Base-by-base conservation (phyloP, 2,113 vertebrate genomes). In the Barnardius zonarius region DNA sequence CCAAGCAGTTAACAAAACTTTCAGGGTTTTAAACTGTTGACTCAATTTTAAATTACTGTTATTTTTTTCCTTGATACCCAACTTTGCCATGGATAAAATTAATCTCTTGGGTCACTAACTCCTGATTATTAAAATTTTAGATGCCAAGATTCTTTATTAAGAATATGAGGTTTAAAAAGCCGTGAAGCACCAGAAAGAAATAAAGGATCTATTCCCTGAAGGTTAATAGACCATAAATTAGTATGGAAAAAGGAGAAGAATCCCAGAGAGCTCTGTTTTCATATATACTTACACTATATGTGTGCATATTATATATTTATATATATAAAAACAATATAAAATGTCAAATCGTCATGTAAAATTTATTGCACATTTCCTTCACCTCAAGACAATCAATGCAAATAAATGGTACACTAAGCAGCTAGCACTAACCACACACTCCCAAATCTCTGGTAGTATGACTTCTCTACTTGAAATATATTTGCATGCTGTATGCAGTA, bases 121-220 rank as follows among this genome's bases (percentile, higher is more conserved):
- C 68, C 48, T 13, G 28, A 80, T 77, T 66, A 85, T 83, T 91
- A 77, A 77, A 74, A 75, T 61, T 66, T 55, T 39, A 68, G 20
- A 81, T 86, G 61, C 41, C 88, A 86, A 68, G 52, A 61, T 62
- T 86, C 44, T 89, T 95, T 85, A 94, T 84, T 84, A 85, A 73
- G 70, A 95, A 82, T 55, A n/a, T 28, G 39, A 10, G 11, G 46
- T 94, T 75, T 93, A 61, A 94, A 83, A 64, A 91, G 43, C 82
- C 92, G 48, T 9, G 43, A 78, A 92, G 55, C 64, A 96, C 51
- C 39, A 83, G 51, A 80, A 94, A 86, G 28, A 86, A 87, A 88
- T 35, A 66, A 4, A 75, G 43, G 49, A 73, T 66, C 23, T 69
- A 83, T 70, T 90, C 46, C 67, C 31, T 49, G 37, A n/a, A 83